Evolutionary conservation across 2,888 invertebrate genomes (phyloP).

Genomic region (Drosophila crucigera): DNA sequence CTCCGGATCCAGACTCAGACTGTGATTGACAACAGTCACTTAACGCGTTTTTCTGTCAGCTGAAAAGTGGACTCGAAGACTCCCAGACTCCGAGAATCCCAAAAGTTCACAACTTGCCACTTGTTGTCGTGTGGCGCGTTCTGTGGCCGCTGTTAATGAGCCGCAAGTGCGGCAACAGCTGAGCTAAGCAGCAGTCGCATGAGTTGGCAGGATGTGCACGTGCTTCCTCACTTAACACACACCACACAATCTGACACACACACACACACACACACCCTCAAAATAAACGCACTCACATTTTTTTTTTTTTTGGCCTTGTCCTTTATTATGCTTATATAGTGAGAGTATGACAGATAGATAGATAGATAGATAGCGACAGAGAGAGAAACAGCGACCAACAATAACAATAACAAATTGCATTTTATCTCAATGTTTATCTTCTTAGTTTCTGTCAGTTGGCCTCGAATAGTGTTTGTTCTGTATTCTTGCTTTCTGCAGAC

Average conservation of each 20-base stretch:
- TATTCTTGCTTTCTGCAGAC: slow-evolving; percentile 20
- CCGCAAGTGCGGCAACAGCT: slow-evolving; percentile 75
- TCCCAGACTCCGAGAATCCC: not conserved
- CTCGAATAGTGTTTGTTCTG: slow-evolving; percentile 25
- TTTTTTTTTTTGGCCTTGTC: slow-evolving; percentile 46
- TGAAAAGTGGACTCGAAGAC: slow-evolving; percentile 31
- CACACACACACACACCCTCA: not conserved
- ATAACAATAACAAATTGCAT: slow-evolving; percentile 48
- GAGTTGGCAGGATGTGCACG: slow-evolving; percentile 36
- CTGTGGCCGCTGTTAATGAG: slow-evolving; percentile 61
- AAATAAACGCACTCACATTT: slow-evolving; percentile 31
- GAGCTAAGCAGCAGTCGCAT: slow-evolving; percentile 28
- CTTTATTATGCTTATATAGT: slow-evolving; percentile 47
- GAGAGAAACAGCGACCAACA: slow-evolving; percentile 16
- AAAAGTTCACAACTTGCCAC: not conserved
- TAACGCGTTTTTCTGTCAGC: slow-evolving; percentile 64
- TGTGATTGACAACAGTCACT: slow-evolving; percentile 74
- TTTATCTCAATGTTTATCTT: slow-evolving; percentile 42
- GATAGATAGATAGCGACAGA: slow-evolving; percentile 10
- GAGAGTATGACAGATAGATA: slow-evolving; percentile 7
- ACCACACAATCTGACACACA: not conserved
- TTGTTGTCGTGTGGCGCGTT: not conserved
- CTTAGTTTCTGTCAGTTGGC: slow-evolving; percentile 4
- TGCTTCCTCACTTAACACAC: slow-evolving; percentile 3
- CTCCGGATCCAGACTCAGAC: slow-evolving; percentile 7